phyloP scores from a whole-genome alignment of 2,888 invertebrate species.

The Thereva nobilitata region DNA sequence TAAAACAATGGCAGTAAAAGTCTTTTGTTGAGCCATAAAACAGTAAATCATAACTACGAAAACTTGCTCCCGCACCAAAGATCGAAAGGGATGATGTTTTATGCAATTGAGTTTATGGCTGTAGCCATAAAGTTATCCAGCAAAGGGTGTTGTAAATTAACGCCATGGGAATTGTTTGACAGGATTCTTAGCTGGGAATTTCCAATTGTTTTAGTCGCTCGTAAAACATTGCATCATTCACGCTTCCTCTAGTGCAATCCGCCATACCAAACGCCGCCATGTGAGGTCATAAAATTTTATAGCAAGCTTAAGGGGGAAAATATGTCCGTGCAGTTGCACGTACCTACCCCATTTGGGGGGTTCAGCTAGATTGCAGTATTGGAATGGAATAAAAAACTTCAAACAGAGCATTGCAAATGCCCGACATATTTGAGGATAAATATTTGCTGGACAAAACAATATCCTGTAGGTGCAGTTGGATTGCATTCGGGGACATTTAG shows the following conservation, averaged over 20 bases:
- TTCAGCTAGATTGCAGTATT: slow-evolving; percentile 22
- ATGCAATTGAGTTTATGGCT: slow-evolving; percentile 37
- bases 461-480: slow-evolving; percentile 26
- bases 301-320: slow-evolving; percentile 50
- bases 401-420: slow-evolving; percentile 13
- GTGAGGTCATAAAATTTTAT: slow-evolving; percentile 55
- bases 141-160: slow-evolving; percentile 45
- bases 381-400: slow-evolving; percentile 27
- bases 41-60: slow-evolving; percentile 26
- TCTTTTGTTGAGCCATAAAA: slow-evolving; percentile 19
- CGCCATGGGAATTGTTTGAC: slow-evolving; percentile 43
- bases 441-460: slow-evolving; percentile 28
- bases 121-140: slow-evolving; percentile 40
- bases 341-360: slow-evolving; percentile 3
- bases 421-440: slow-evolving; percentile 14
- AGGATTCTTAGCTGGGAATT: slow-evolving; percentile 28
- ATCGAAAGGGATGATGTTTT: slow-evolving; percentile 37
- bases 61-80: slow-evolving; percentile 14
- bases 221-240: slow-evolving; percentile 26
- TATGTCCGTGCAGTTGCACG: slow-evolving; percentile 31
- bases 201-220: slow-evolving; percentile 35
- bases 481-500: slow-evolving; percentile 41
- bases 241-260: slow-evolving; percentile 10
- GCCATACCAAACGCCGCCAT: slow-evolving; percentile 31
- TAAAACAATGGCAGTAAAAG: no score